These are phyloP conservation scores for Aproaerema taeniolella DNA, from an alignment of 2,888 invertebrate species.

Conservation along the genomic window DNA sequence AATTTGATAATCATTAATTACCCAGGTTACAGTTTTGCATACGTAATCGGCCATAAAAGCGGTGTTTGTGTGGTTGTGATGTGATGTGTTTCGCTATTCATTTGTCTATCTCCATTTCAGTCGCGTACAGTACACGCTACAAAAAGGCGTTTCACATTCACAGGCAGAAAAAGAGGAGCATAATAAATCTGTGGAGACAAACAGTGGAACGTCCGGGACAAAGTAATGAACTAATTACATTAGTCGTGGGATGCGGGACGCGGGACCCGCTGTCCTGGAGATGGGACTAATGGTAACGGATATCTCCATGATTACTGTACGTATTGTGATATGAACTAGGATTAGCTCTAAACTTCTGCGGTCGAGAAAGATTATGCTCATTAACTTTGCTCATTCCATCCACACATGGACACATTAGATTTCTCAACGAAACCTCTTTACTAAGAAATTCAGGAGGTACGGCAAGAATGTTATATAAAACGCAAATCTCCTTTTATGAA, in stretches of 20 bases:
- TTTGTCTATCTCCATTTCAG: slow-evolving; percentile 32
- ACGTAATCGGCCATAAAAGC: no score
- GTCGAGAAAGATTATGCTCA: no score
- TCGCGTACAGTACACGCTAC: slow-evolving; percentile 28
- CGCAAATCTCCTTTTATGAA: neutral
- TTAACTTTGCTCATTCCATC: no score
- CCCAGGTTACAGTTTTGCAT: no score
- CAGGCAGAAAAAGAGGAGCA: slow-evolving; percentile 46
- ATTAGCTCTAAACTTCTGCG: neutral
- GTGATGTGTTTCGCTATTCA: no score
- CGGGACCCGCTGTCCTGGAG: slow-evolving; percentile 2
- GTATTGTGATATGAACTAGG: slow-evolving; percentile 5
- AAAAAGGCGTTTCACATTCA: slow-evolving; percentile 47
- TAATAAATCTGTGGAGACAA: slow-evolving; percentile 59
- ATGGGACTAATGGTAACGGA: slow-evolving; percentile 17
- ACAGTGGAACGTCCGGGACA: slow-evolving; percentile 48
- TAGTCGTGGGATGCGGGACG: slow-evolving; percentile 41
- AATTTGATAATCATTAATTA: no score
- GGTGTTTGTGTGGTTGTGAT: no score
- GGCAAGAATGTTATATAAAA: neutral
- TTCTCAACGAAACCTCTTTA: no score
- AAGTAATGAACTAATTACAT: slow-evolving; percentile 74
- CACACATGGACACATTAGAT: no score
- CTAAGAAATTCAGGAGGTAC: no score
- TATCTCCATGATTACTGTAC: slow-evolving; percentile 16